Evolutionary conservation across 2,113 vertebrate genomes (phyloP).

Genomic region (Anhinga rufa): DNA sequence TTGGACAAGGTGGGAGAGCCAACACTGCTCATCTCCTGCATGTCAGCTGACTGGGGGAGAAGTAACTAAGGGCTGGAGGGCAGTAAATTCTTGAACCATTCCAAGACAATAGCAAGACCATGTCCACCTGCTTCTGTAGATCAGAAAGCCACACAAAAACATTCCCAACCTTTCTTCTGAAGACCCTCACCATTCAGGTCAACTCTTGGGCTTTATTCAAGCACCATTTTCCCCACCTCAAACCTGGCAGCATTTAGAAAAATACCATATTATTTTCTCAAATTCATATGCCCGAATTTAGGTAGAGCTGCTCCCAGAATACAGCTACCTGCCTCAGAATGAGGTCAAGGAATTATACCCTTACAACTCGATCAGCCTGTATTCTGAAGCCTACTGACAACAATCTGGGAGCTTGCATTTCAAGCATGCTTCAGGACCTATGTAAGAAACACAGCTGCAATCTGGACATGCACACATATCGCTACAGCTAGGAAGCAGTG

Average conservation of each 20-base stretch:
- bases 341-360: background rate
- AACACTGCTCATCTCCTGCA: background rate
- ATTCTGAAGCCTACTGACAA: background rate
- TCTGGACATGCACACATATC: background rate
- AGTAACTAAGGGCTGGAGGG: background rate
- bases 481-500: background rate
- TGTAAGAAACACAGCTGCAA: fast-evolving
- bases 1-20: background rate
- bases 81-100: background rate
- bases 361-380: background rate
- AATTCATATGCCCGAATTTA: background rate
- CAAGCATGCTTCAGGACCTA: background rate
- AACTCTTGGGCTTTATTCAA: background rate
- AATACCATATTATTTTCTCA: background rate
- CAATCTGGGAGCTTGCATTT: background rate
- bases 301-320: background rate
- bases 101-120: background rate
- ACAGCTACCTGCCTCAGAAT: background rate
- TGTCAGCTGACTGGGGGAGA: background rate
- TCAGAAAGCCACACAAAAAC: background rate
- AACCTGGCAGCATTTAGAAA: background rate
- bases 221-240: background rate
- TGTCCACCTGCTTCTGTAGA: background rate
- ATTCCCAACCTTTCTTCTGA: background rate
- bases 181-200: background rate